Percentiles rank a stretch among this genome's conserved stretches.
Evolutionary conservation across 2,797 vertebrate genomes (phyloP).

Genomic region (Orestias chungarensis): DNA sequence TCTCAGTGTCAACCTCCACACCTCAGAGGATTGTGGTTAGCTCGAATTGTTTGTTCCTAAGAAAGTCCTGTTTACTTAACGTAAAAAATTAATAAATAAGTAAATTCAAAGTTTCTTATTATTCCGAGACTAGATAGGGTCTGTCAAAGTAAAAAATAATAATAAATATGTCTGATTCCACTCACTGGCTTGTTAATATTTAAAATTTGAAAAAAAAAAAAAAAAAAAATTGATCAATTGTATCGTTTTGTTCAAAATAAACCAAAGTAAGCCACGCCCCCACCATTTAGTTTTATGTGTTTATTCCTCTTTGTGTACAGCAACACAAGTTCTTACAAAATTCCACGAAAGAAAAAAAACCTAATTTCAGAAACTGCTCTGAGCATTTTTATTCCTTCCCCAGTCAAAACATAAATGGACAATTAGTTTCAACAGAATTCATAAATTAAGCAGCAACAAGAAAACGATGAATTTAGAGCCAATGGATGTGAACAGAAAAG

Average conservation of each 20-base stretch:
- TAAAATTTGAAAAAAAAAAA: too few relatives aligned
- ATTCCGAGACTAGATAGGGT: background rate
- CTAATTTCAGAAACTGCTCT: conserved; percentile 55
- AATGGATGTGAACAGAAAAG: conserved; percentile 40
- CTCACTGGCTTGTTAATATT: background rate
- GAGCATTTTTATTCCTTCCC: conserved; percentile 59
- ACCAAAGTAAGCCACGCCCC: conserved; percentile 22
- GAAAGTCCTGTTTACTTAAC: background rate
- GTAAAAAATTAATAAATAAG: background rate
- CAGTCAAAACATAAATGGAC: conserved; percentile 54
- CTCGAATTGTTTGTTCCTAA: background rate
- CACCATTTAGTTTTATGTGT: conserved; percentile 66
- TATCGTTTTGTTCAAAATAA: conserved; percentile 39
- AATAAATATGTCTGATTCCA: background rate
- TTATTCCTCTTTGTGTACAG: conserved; percentile 81
- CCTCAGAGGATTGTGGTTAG: background rate
- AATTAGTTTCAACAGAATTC: conserved; percentile 44
- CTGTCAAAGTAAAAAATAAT: background rate
- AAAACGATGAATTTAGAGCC: conserved; percentile 42
- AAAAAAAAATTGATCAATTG: too few relatives aligned
- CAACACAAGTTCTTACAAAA: conserved; percentile 66
- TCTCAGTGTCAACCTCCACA: background rate
- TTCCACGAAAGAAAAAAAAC: conserved; percentile 66
- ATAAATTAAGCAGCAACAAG: conserved; percentile 39
- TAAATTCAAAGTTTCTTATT: background rate